phyloP scores from a whole-genome alignment of 2,797 vertebrate species.

The Sciurus vulgaris region DNA sequence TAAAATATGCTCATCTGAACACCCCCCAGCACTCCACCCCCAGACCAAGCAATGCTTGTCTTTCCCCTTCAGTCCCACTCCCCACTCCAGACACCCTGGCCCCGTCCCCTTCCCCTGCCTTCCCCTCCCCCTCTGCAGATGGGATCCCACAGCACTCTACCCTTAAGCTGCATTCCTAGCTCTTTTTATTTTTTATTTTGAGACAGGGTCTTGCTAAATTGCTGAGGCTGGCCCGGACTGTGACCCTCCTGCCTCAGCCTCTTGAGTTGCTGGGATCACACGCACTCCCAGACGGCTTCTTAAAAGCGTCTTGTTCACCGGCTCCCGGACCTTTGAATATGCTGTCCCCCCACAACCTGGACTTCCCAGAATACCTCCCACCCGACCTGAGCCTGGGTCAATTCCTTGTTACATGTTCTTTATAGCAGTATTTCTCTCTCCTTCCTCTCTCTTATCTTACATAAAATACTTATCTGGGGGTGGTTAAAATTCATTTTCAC shows the following conservation, averaged over 20 bases:
- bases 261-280: no score
- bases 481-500: conserved; percentile 22
- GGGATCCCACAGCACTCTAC: no score
- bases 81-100: not conserved
- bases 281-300: not conserved
- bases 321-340: not conserved
- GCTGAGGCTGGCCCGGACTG: no score
- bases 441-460: not conserved
- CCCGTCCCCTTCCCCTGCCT: not conserved
- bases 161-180: no score
- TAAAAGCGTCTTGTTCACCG: not conserved
- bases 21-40: no score
- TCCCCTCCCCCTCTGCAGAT: not conserved
- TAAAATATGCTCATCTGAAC: not conserved
- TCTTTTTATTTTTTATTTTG: no score
- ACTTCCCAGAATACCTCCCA: not conserved
- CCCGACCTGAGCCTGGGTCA: not conserved
- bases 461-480: not conserved
- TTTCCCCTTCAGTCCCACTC: not conserved
- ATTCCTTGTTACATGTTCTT: not conserved
- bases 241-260: no score
- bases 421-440: not conserved
- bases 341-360: not conserved
- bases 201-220: no score
- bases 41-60: not conserved